A percentile compares a stretch with the other conserved stretches of the same genome.
These are phyloP conservation scores for Protula sp. DNA, from an alignment of 2,888 invertebrate genomes.

Conservation along the genomic window DNA sequence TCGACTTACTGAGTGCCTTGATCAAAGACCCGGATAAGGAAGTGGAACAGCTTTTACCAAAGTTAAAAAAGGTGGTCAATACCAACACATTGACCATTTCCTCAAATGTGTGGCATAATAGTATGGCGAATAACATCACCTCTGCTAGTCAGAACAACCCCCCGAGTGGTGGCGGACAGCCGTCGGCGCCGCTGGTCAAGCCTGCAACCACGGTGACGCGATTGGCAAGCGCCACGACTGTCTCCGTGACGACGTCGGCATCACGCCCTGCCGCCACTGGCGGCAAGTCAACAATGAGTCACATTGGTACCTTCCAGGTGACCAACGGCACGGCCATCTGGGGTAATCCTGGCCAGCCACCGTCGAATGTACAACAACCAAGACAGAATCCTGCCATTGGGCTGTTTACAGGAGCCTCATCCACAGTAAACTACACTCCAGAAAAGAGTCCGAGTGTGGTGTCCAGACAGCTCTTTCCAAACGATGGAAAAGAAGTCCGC, in stretches of 20 bases:
- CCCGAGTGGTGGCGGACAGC: background rate
- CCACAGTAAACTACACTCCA: background rate
- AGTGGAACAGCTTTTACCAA: slow-evolving; percentile 32
- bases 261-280: background rate
- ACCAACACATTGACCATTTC: slow-evolving; percentile 8
- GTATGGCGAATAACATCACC: slow-evolving; percentile 18
- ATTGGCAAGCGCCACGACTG: slow-evolving; percentile 2
- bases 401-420: background rate
- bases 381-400: too few relatives aligned
- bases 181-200: background rate
- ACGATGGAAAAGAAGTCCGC: slow-evolving; percentile 41
- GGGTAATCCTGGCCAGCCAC: background rate
- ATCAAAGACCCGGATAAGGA: slow-evolving; percentile 84
- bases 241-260: background rate
- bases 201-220: slow-evolving; percentile 6
- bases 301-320: background rate
- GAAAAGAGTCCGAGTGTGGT: slow-evolving; percentile 13
- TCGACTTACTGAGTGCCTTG: slow-evolving; percentile 80
- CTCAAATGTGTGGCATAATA: slow-evolving; percentile 23
- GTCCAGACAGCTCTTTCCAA: slow-evolving; percentile 46
- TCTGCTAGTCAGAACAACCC: background rate
- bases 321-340: background rate
- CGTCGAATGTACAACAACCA: too few relatives aligned
- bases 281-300: background rate
- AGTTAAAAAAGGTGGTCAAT: slow-evolving; percentile 11